These are phyloP conservation scores for Xestia rhomboidea DNA, from an alignment of 2,888 invertebrate species.

Conservation along the genomic window DNA sequence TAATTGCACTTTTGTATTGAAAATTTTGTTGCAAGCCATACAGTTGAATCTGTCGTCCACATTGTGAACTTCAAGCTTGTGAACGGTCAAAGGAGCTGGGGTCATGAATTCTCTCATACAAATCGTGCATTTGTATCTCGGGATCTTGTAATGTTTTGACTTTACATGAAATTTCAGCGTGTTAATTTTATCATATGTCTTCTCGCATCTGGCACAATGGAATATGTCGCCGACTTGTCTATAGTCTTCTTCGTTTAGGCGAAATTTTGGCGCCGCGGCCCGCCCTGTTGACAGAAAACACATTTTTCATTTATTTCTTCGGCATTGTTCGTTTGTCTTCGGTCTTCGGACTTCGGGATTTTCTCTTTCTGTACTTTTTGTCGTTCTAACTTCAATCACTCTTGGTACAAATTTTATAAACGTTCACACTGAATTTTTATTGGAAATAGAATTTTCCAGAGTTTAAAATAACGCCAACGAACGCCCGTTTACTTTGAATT, in stretches of 20 bases:
- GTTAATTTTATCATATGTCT: constrained; percentile 73
- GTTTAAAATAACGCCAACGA: not conserved
- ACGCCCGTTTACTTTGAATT: not conserved
- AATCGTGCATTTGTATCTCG: constrained; percentile 72
- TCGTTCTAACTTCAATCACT: not conserved
- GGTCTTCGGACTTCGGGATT: constrained; percentile 36
- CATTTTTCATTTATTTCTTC: constrained; percentile 57
- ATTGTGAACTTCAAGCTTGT: constrained; percentile 79
- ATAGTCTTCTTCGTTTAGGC: constrained; percentile 76
- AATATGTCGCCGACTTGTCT: constrained; percentile 71
- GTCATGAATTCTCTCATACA: constrained; percentile 80
- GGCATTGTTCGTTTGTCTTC: constrained; percentile 27
- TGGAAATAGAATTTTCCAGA: not conserved
- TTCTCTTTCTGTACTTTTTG: not conserved
- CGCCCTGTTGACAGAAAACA: constrained; percentile 79
- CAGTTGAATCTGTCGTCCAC: constrained; percentile 83
- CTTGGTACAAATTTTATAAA: not conserved
- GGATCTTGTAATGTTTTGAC: constrained; percentile 80
- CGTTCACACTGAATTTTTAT: not conserved
- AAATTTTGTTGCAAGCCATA: constrained; percentile 81
- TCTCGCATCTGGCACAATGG: constrained; percentile 77
- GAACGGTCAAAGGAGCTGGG: constrained; percentile 73
- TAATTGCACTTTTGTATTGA: constrained; percentile 79
- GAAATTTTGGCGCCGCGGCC: constrained; percentile 71
- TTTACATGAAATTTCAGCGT: constrained; percentile 78